phyloP scores from a whole-genome alignment of 30 jellyfish, hydroid and myxozoan species.

The Aurelia sp. region DNA sequence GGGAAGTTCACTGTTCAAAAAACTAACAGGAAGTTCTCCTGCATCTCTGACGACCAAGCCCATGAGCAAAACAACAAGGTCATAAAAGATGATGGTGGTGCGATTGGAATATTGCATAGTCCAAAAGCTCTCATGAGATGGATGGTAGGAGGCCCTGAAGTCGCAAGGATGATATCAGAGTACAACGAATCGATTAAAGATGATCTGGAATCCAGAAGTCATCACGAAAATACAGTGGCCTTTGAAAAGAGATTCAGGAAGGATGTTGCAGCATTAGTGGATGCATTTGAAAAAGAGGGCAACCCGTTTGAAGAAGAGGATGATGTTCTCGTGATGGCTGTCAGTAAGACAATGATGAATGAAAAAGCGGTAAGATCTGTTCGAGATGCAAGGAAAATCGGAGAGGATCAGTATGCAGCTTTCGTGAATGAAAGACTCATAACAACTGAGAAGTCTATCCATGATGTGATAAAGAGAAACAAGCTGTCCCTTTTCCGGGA shows the following conservation, averaged over 20 bases:
- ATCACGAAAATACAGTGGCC: constrained; percentile 31
- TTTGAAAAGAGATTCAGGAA: background rate
- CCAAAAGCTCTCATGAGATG: constrained; percentile 31
- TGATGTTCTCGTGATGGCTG: constrained; percentile 6
- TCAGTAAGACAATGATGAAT: constrained; percentile 7
- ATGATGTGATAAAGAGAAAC: constrained; percentile 40
- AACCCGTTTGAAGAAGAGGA: constrained; percentile 62
- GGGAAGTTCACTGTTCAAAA: background rate
- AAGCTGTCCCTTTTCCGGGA: constrained; percentile 41
- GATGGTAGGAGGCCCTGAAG: constrained; percentile 63
- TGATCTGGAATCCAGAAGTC: background rate
- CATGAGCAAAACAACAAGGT: constrained; percentile 54
- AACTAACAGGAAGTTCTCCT: background rate
- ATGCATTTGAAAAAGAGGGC: constrained; percentile 39
- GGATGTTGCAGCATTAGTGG: constrained; percentile 29
- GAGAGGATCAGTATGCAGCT: constrained; percentile 19
- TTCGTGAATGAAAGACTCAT: constrained; percentile 25
- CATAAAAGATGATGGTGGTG: constrained; percentile 41
- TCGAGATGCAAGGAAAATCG: background rate
- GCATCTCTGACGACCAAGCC: constrained; percentile 35
- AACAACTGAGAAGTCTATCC: constrained; percentile 21
- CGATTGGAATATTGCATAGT: constrained; percentile 19
- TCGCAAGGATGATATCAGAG: constrained; percentile 8
- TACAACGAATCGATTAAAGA: background rate
- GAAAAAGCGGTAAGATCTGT: constrained; percentile 22